Base-by-base conservation (phyloP, 1,140 invertebrate genomes). In the Asobara japonica region DNA sequence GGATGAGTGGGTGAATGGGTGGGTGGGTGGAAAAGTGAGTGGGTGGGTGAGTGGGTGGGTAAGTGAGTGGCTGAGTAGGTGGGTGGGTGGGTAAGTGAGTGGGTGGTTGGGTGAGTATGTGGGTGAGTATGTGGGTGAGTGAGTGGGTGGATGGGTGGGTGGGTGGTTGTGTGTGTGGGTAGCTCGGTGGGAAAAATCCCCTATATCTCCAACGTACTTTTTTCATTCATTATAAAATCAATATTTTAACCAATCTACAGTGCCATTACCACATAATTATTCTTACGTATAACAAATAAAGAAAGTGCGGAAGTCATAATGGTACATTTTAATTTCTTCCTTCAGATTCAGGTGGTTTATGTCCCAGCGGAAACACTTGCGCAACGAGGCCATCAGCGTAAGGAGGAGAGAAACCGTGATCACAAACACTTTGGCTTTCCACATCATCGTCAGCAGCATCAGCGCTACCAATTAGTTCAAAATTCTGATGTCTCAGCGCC, bases 331-430 rank as follows among this genome's bases (percentile, higher is more conserved):
- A 66, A 65, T 70, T 36, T 64, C 6, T 77, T 75, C 7, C n/a
- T 13, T 73, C 68, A 93, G 86, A 91, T 95, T 13, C 93, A 95
- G 81, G 79, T 95, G 51, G 85, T 95, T 0, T 95, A 95, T 78
- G 93, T 95, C 2, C 94, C 94, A 11, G 88, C 94, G 30, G 93
- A 95, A 79, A 92, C 92, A 0, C 82, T 95, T 10, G 91, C 90
- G 65, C 89, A 90, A 83, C 89, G 91, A 72, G 80, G 80, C 67
- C 83, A 86, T 13, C 72, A 4, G 86, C 41, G 18, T 13, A 45
- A 87, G 68, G 79, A 80, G 41, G 73, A 75, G 0, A 74, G 76
- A 62, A 80, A 75, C 41, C 81, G 79, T 51, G 81, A 79, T 62
- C 80, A 79, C 33, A 70, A 82, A 20, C 79, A 78, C 18, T 76